Evolutionary conservation across 1,140 invertebrate genomes (phyloP), one percentile per base, ranked within the genome.

Genomic region (Trinorchestia longiramus): DNA sequence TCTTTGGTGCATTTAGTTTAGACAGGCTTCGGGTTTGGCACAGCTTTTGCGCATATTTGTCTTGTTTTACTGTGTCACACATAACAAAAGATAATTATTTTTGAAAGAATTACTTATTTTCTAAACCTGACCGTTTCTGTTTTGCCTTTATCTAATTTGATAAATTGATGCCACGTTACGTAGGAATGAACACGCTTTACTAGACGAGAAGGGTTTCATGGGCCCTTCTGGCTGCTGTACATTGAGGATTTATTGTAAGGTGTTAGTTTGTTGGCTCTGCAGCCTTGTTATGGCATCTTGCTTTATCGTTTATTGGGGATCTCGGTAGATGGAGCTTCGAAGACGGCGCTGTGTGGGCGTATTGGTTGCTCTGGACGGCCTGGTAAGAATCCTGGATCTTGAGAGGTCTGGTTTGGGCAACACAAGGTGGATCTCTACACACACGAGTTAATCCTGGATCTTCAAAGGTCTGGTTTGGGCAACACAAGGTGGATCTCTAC

Each of bases 291-390:
- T 77, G 62, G 62, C 28, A 11, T 77, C 28, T 77, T 77, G 62
- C 62, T 77, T 77, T 77, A 77, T 77, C 36, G 62, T 77, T 77
- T 77, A 77, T 77, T 77, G 62, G 62, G 62, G 62, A 77, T 77
- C 28, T 36, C 62, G 15, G 62, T 77, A 36, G 36, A 77, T 77
- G 62, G 62, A 11, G 62, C 62, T 36, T 77, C 62, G 62, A 36
- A 36, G 15, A 3, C 62, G 62, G 62, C 62, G 62, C 62, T 77
- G 62, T 77, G 62, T 28, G 36, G 62, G 62, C 62, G 28, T 23
- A 77, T 77, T 77, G 62, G 62, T 28, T 36, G 62, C 62, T 36
- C 8, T 28, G 28, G 62, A 1, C 15, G 3, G 8, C 62, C 62
- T 53, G 47, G 47, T 19, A 53, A 19, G 19, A 77, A 77, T 23